phyloP scores from a whole-genome alignment of 2,797 vertebrate genomes.

The Lepilemur septentrionalis region DNA sequence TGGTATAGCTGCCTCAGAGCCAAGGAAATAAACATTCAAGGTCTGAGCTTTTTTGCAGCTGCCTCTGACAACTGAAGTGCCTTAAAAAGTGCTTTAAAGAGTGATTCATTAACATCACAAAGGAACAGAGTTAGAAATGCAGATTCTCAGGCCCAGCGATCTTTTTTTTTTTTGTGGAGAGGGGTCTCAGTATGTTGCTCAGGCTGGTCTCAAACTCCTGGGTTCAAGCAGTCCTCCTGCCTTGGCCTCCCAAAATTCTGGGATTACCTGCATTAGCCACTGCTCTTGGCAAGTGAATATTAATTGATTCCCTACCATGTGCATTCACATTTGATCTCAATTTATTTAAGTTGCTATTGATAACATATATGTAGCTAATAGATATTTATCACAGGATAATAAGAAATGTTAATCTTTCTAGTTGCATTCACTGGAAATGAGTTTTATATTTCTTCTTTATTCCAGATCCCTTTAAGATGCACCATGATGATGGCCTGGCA shows the following conservation, averaged over 20 bases:
- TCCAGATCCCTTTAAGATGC: constrained; percentile 79
- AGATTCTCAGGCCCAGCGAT: not conserved
- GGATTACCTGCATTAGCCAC: too few relatives aligned
- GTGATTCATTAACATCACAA: not conserved
- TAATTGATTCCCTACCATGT: not conserved
- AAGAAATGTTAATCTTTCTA: not conserved
- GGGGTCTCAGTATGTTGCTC: too few relatives aligned
- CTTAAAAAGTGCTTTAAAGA: not conserved
- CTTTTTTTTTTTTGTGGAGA: not conserved
- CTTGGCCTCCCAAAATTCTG: too few relatives aligned
- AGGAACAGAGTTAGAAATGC: not conserved
- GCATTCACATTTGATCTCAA: not conserved
- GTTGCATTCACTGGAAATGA: not conserved
- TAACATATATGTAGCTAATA: not conserved
- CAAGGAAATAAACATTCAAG: not conserved
- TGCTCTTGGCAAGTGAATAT: not conserved
- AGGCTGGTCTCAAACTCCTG: too few relatives aligned
- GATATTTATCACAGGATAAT: not conserved
- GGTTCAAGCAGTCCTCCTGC: too few relatives aligned
- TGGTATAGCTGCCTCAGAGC: not conserved
- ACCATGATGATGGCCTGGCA: constrained; percentile 66
- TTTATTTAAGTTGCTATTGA: not conserved
- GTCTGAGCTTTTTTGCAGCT: not conserved
- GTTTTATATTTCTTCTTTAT: constrained; percentile 50
- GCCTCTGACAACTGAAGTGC: not conserved